Evolutionary conservation across 53 echinoderm and acorn worm species (phyloP).

Genomic region (Patiria pectinifera): DNA sequence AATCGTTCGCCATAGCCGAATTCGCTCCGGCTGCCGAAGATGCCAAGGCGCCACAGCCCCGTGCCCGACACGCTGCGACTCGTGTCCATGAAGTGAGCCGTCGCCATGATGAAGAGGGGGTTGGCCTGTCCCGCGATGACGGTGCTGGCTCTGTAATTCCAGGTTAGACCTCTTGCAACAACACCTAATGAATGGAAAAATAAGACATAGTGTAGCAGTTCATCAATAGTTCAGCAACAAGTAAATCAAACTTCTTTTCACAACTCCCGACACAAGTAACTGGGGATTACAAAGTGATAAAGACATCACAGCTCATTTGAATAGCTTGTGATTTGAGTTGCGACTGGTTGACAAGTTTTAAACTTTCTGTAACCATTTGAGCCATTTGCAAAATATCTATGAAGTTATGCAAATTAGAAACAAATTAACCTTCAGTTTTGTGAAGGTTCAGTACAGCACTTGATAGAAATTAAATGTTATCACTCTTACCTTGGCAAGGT

Average conservation of each 20-base stretch:
- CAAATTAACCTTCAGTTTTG: no score
- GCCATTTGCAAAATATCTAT: no score
- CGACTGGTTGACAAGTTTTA: no score
- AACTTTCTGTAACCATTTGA: no score
- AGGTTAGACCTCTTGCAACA: slow-evolving; percentile 75
- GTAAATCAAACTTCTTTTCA: no score
- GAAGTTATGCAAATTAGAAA: no score
- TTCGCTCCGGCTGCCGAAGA: slow-evolving; percentile 75
- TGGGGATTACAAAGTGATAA: no score
- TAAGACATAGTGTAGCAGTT: background rate
- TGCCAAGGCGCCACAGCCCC: slow-evolving; percentile 86
- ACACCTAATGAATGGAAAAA: slow-evolving; percentile 59
- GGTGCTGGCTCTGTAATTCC: slow-evolving; percentile 72
- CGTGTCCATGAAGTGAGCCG: slow-evolving; percentile 67
- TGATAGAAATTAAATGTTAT: no score
- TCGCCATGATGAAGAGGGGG: slow-evolving; percentile 71
- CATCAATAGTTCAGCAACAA: background rate
- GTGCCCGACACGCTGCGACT: slow-evolving; percentile 71
- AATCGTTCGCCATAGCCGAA: slow-evolving; percentile 77
- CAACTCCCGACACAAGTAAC: no score
- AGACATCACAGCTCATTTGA: background rate
- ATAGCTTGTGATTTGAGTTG: background rate
- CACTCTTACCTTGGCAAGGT: slow-evolving; percentile 79
- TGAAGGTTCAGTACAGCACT: no score
- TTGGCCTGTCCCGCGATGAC: slow-evolving; percentile 88